These are phyloP conservation scores for Smutsia temminckii DNA, from an alignment of 2,797 vertebrate species.

Conservation along the genomic window DNA sequence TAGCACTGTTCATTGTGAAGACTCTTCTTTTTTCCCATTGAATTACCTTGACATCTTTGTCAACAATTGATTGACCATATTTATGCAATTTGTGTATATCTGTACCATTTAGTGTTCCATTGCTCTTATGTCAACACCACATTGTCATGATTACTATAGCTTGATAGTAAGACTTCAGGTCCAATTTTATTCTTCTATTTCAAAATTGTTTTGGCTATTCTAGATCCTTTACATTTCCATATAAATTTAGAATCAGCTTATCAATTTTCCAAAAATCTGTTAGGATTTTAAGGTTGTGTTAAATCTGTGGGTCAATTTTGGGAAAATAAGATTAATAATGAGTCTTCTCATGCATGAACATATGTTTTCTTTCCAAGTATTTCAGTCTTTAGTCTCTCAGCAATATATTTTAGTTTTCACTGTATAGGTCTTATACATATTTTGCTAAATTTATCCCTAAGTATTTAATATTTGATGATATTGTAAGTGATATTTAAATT, in stretches of 20 bases:
- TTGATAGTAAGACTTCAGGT: not conserved
- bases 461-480: not conserved
- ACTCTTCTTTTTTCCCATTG: not conserved
- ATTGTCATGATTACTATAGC: not conserved
- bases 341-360: not conserved
- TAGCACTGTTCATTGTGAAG: not conserved
- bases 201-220: not conserved
- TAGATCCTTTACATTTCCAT: slow-evolving; percentile 3
- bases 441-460: slow-evolving; percentile 2
- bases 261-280: not conserved
- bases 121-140: not conserved
- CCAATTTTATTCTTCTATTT: not conserved
- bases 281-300: not conserved
- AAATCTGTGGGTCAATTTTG: not conserved
- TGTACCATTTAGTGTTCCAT: not conserved
- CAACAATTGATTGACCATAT: not conserved
- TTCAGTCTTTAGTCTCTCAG: not conserved
- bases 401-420: not conserved
- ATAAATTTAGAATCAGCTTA: not conserved
- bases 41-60: not conserved
- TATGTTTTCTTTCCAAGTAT: not conserved
- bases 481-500: not conserved
- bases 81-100: not conserved
- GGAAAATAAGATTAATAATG: not conserved
- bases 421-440: not conserved